Base-by-base conservation (phyloP, 2,888 invertebrate genomes). In the Oeneis ivallda region DNA sequence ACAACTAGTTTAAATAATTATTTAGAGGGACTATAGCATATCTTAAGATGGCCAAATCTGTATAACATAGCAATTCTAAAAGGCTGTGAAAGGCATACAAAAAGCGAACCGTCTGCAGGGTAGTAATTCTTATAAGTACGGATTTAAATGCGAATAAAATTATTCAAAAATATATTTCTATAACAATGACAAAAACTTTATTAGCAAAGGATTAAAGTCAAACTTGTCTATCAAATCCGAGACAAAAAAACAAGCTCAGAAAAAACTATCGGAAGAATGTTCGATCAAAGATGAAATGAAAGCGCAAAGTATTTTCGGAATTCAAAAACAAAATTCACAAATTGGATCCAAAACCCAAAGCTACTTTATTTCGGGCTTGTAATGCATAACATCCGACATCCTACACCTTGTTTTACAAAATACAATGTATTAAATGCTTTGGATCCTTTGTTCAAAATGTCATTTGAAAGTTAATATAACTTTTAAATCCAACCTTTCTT, bases 351-450 rank as follows among this genome's bases (percentile, higher is more conserved):
- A 39, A 73, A 77, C 79, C 78, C 76, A 77, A 79, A 75, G 80
- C 75, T 86, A 85, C 86, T 86, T 84, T 76, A 71, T 83, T 79
- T 75, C 71, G 64, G 72, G 79, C 76, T 78, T 81, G 81, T 84
- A 85, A 81, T 81, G 80, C 75, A 74, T 79, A 81, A 86, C 84
- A 86, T 85, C 85, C 85, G 83, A 79, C 75, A 82, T 80, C 79
- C 78, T 76, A 77, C 78, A 78, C 79, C 78, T 80, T 80, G 82
- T 79, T 82, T 82, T 79, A 79, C 74, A 75, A 74, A 78, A 75
- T 77, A 77, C 78, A 81, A 79, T 82, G 82, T 81, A 79, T 76
- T 65, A 77, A 74, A 72, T 72, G 75, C 75, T 73, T 74, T 71
- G 66, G 74, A 77, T 74, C 70, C 74, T 75, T 76, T 75, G 75